These are phyloP conservation scores for Limnephilus auricula DNA, from an alignment of 2,888 invertebrate genomes.

Conservation along the genomic window DNA sequence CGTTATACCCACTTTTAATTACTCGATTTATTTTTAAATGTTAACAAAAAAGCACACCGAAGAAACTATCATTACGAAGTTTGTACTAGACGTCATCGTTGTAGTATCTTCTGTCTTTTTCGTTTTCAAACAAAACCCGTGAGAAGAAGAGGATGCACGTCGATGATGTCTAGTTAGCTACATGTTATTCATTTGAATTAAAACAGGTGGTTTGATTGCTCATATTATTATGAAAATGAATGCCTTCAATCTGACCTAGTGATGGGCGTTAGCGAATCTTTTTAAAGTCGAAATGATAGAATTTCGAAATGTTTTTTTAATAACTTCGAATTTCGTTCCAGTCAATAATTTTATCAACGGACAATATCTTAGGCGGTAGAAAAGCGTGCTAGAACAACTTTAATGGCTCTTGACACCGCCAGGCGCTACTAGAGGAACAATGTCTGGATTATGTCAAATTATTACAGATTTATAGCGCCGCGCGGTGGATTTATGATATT, in stretches of 20 bases:
- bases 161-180: background rate
- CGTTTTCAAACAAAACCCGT: too few relatives aligned
- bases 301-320: background rate
- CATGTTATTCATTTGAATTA: background rate
- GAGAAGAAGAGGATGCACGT: too few relatives aligned
- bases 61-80: too few relatives aligned
- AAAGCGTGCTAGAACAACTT: background rate
- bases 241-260: background rate
- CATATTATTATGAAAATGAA: background rate
- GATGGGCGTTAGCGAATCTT: background rate
- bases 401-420: background rate
- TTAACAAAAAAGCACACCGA: background rate
- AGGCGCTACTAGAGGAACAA: background rate
- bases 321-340: background rate
- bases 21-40: background rate
- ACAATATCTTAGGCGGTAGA: background rate
- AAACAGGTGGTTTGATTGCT: background rate
- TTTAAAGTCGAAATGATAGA: background rate
- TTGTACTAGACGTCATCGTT: too few relatives aligned
- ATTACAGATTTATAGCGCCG: slow-evolving; percentile 24
- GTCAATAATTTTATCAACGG: background rate
- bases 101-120: too few relatives aligned
- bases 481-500: slow-evolving; percentile 25
- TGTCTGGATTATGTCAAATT: slow-evolving; percentile 23
- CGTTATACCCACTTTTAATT: background rate